Evolutionary conservation across 2,888 invertebrate species (phyloP).

Genomic region (Leptothorax acervorum): DNA sequence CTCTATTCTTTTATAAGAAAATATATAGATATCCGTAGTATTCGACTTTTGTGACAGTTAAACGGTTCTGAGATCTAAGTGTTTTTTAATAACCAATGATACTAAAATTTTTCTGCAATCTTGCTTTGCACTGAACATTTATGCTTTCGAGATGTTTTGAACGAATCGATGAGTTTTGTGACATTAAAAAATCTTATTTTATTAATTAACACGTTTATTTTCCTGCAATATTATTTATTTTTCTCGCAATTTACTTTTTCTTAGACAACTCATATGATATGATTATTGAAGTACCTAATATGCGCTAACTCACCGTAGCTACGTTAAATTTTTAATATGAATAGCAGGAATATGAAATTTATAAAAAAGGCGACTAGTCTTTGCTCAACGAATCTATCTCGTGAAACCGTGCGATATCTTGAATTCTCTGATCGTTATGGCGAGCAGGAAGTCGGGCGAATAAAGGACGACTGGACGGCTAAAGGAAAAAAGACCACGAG

Average conservation of each 20-base stretch:
- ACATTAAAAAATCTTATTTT: neutral
- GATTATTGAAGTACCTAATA: neutral
- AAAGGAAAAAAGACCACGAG: neutral
- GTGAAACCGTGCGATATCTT: neutral
- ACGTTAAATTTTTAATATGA: neutral
- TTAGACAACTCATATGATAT: neutral
- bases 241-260: neutral
- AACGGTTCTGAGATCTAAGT: neutral
- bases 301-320: neutral
- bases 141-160: neutral
- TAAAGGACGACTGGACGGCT: conserved; percentile 7
- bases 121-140: neutral
- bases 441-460: conserved; percentile 13
- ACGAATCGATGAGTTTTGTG: neutral
- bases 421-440: neutral
- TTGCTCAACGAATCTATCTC: neutral
- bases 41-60: neutral
- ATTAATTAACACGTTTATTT: neutral
- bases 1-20: neutral
- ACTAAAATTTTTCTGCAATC: neutral
- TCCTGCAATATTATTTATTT: neutral
- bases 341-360: neutral
- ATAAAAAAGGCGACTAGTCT: neutral
- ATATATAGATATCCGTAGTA: neutral
- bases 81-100: neutral